A percentile compares a stretch with the other conserved stretches of the same genome.
phyloP scores from a whole-genome alignment of 1,140 invertebrate species.

The Drosophila nasuta region DNA sequence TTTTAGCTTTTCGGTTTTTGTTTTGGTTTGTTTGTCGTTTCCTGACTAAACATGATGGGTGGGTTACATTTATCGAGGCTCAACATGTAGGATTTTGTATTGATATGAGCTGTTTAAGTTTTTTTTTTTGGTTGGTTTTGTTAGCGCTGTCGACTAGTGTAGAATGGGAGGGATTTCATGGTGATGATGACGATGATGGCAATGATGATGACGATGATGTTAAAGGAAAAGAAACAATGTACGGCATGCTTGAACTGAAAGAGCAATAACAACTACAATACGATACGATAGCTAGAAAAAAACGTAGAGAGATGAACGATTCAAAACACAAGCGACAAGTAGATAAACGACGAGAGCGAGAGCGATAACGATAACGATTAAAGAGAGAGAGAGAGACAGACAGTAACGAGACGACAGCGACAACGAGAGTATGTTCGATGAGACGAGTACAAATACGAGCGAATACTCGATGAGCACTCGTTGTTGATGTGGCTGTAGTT shows the following conservation, averaged over 20 bases:
- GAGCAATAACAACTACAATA: constrained; percentile 44
- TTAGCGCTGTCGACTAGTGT: constrained; percentile 60
- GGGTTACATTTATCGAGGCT: constrained; percentile 76
- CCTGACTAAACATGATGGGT: constrained; percentile 62
- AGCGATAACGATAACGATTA: constrained; percentile 21
- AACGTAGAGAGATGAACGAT: constrained; percentile 47
- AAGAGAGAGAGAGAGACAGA: constrained; percentile 26
- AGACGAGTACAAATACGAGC: constrained; percentile 41
- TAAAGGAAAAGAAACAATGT: constrained; percentile 28
- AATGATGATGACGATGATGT: constrained; percentile 36
- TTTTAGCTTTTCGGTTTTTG: background rate
- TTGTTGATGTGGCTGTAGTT: constrained; percentile 31
- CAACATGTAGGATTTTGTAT: constrained; percentile 30
- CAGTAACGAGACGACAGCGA: constrained; percentile 35
- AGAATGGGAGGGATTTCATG: constrained; percentile 28
- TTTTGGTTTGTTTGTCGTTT: constrained; percentile 24
- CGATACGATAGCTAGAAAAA: constrained; percentile 56
- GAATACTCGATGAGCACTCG: constrained; percentile 17
- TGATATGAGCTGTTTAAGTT: constrained; percentile 47
- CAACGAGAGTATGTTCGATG: constrained; percentile 52
- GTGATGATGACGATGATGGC: constrained; percentile 27
- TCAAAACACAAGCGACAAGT: constrained; percentile 47
- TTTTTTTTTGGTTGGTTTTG: background rate
- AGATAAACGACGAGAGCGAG: constrained; percentile 42
- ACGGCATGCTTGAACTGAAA: constrained; percentile 54